These are phyloP conservation scores for Bufo bufo DNA, from an alignment of 2,113 vertebrate genomes.

Conservation along the genomic window DNA sequence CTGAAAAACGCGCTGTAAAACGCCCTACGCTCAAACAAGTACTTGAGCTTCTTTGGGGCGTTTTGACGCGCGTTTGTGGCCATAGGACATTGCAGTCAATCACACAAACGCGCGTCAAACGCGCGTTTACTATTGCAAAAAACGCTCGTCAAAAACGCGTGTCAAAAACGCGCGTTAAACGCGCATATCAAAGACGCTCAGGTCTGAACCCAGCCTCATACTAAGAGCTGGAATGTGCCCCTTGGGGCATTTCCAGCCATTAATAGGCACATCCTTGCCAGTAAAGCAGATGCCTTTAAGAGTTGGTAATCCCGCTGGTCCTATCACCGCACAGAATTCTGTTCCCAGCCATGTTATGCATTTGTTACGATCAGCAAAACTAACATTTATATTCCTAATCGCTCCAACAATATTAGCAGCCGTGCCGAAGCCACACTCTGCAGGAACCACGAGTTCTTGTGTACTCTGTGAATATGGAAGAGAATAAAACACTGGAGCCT, in stretches of 20 bases:
- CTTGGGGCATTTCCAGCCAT: background rate
- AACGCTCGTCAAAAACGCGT: too few relatives aligned
- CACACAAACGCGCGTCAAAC: too few relatives aligned
- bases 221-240: background rate
- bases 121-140: too few relatives aligned
- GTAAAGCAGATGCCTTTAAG: background rate
- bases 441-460: background rate
- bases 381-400: conserved; percentile 18
- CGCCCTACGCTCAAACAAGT: too few relatives aligned
- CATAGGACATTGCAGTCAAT: too few relatives aligned
- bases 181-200: too few relatives aligned
- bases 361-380: conserved; percentile 6
- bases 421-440: background rate
- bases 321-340: background rate
- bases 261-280: background rate
- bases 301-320: background rate
- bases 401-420: background rate
- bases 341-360: background rate
- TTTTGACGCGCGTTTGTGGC: too few relatives aligned
- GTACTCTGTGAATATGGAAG: background rate
- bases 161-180: too few relatives aligned
- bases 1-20: too few relatives aligned
- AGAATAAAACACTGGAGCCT: background rate
- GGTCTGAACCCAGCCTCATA: too few relatives aligned
- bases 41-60: too few relatives aligned